Conservation (phyloP, 1,140 invertebrate genomes). For the Dendroctonus valens region DNA sequence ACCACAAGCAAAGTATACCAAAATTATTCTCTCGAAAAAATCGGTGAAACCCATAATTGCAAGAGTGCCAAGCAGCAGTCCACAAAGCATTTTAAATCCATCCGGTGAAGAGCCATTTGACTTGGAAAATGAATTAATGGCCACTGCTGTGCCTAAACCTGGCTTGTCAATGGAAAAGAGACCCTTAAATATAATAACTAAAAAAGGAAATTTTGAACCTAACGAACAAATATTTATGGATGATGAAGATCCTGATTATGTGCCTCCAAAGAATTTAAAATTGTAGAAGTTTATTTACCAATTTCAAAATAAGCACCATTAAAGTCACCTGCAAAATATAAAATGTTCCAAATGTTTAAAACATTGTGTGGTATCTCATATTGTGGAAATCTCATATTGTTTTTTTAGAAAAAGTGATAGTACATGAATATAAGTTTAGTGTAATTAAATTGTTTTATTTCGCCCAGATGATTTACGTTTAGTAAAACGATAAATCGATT, state of each 20-base stretch:
- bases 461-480: too few species aligned
- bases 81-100: not conserved
- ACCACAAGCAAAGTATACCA: constrained; percentile 54
- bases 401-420: too few species aligned
- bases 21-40: constrained; percentile 57
- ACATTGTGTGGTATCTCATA: too few species aligned
- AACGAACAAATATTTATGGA: constrained; percentile 21
- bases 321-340: too few species aligned
- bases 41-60: constrained; percentile 19
- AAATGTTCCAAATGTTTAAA: too few species aligned
- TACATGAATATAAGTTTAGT: too few species aligned
- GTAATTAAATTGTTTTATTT: too few species aligned
- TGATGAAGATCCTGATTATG: constrained; percentile 42
- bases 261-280: constrained; percentile 39
- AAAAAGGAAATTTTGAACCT: not conserved
- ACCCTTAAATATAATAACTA: constrained; percentile 10
- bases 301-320: too few species aligned
- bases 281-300: not conserved
- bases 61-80: not conserved
- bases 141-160: constrained; percentile 34
- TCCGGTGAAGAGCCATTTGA: constrained; percentile 30
- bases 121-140: constrained; percentile 39
- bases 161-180: constrained; percentile 17
- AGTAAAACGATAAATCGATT: too few species aligned
- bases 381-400: too few species aligned